phyloP scores from a whole-genome alignment of 1,140 invertebrate species.

The Papilio polytes region DNA sequence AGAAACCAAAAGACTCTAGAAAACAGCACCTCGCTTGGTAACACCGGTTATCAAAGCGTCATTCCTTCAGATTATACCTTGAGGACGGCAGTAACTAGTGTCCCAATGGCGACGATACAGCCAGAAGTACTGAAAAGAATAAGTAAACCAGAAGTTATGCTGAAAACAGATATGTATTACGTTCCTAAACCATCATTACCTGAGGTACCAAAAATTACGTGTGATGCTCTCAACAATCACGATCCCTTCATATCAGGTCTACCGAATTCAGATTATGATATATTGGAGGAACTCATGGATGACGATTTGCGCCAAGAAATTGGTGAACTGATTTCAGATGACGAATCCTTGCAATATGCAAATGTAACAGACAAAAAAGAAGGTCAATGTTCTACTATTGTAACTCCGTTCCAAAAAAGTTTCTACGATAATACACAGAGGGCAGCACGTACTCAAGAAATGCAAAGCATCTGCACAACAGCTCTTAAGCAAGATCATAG shows the following conservation, averaged over 20 bases:
- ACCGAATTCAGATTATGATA: conserved; percentile 70
- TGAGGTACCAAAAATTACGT: conserved; percentile 42
- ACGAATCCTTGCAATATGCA: conserved; percentile 50
- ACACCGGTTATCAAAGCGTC: not conserved
- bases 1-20: not conserved
- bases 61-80: not conserved
- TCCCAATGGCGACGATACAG: not conserved
- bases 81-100: not conserved
- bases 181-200: conserved; percentile 40
- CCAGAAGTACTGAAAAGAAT: conserved; percentile 31
- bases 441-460: not conserved
- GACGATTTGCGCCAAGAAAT: conserved; percentile 77
- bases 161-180: conserved; percentile 1
- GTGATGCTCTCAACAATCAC: conserved; percentile 43
- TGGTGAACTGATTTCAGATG: conserved; percentile 71
- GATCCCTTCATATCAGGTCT: conserved; percentile 70
- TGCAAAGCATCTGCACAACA: not conserved
- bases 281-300: conserved; percentile 76
- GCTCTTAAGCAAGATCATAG: not conserved
- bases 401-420: conserved; percentile 16
- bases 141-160: not conserved
- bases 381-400: not conserved
- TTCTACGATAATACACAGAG: conserved; percentile 10
- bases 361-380: not conserved
- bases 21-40: not conserved